Conservation (phyloP, 2,888 invertebrate genomes). For the Oeneis ivallda region DNA sequence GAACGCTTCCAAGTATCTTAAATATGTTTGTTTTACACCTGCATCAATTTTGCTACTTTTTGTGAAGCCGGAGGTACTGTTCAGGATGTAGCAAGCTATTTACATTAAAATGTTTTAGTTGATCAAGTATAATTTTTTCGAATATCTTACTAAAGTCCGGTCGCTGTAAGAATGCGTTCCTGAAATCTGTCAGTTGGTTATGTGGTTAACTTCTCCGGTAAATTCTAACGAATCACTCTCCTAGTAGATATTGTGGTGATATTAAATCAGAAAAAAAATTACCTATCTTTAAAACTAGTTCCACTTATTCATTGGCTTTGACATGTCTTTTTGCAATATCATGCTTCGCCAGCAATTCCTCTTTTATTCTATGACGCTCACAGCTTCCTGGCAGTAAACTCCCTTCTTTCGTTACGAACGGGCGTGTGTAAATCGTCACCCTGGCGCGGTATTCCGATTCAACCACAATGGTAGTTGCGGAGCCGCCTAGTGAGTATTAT, state of each 20-base stretch:
- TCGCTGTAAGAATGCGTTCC: too few species aligned
- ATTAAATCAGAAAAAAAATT: neutral
- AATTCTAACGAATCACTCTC: too few species aligned
- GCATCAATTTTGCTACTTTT: too few species aligned
- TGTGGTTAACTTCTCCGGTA: too few species aligned
- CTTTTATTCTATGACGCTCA: slow-evolving; percentile 39
- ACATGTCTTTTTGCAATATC: slow-evolving; percentile 22
- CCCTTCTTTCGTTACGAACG: slow-evolving; percentile 38
- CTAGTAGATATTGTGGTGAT: neutral
- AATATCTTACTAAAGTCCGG: too few species aligned
- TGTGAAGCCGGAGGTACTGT: too few species aligned
- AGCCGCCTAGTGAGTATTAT: slow-evolving; percentile 48
- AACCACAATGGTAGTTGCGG: slow-evolving; percentile 56
- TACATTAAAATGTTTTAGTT: too few species aligned
- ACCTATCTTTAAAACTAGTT: neutral
- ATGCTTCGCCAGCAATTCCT: slow-evolving; percentile 27
- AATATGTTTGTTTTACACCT: too few species aligned
- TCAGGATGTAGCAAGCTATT: too few species aligned
- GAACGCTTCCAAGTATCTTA: too few species aligned
- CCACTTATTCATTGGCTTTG: slow-evolving; percentile 14
- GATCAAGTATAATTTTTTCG: too few species aligned
- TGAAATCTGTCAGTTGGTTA: too few species aligned
- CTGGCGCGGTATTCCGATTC: slow-evolving; percentile 59
- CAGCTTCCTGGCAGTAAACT: slow-evolving; percentile 46
- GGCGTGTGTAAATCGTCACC: slow-evolving; percentile 44